Base-by-base conservation (phyloP, 2,888 invertebrate species). In the Steinernema hermaphroditum region DNA sequence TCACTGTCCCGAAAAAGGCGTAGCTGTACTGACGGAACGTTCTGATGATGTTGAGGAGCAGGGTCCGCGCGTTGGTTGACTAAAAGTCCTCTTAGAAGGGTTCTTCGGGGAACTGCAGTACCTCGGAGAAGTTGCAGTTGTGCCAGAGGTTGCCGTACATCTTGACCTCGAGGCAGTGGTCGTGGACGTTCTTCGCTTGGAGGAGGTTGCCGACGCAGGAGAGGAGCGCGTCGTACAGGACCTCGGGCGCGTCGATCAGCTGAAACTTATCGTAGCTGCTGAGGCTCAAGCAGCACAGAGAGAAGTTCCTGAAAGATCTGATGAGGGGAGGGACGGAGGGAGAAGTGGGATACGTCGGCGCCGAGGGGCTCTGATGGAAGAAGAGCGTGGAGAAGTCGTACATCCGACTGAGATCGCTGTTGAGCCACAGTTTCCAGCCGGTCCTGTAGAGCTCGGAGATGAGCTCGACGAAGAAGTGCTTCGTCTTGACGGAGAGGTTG, bases 21-120 rank as follows among this genome's bases (percentile, higher is more conserved):
- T 44, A 70, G 29, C 72, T 24, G 22, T 27, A 29, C 14, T 14
- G 1, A 37, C 70, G 70, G 57, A 77, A 75, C 12, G 34, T 9
- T 8, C 69, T 24, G 49, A 77, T 70, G 2, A 77, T 54, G 14
- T 62, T 69, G 37, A 77, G 69, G 0, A 77, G 41, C 41, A 77
- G 41, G 12, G 24, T 12, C 1, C 75, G 34, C 14, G 70, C 73
- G 0, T 19, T 24, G 2, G 75, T 29, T 1, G 70, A 69, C 72
- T 72, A 22, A 6, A 72, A 62, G 2, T 1, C 9, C 27, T 1
- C 22, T 57, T 6, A 43, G 27, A 27, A 16, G 46, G 1, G 1
- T 9, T 70, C 19, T 70, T 24, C 22, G n/a, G 29, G 1, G 8
- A 70, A 70, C 16, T 12, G 6, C 24, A 19, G 12, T 24, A 49